Percentiles rank a stretch among this genome's conserved stretches.
These are phyloP conservation scores for Drosophila dunni DNA, from an alignment of 1,140 invertebrate species.

Conservation along the genomic window DNA sequence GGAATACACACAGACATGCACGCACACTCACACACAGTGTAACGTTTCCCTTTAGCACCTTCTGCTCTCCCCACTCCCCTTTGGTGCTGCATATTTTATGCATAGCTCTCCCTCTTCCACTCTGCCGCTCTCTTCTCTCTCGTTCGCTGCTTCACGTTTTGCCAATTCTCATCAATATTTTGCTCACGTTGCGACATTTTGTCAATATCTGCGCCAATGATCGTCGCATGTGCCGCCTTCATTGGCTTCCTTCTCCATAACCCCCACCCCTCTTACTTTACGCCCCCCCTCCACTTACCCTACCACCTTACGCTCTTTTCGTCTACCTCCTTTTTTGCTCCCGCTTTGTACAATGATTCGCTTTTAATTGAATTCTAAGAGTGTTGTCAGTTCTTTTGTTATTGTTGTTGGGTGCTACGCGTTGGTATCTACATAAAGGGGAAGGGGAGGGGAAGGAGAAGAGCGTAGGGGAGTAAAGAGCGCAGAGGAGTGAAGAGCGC, in stretches of 20 bases:
- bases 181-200: conserved; percentile 82
- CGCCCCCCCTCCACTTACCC: background rate
- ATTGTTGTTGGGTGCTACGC: conserved; percentile 58
- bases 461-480: background rate
- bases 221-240: conserved; percentile 53
- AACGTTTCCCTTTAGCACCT: background rate
- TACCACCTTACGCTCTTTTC: background rate
- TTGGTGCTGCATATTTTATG: conserved; percentile 40
- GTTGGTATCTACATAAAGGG: conserved; percentile 64
- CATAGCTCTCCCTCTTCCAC: conserved; percentile 19
- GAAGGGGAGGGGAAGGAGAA: background rate
- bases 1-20: conserved; percentile 34
- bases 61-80: background rate
- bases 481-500: background rate
- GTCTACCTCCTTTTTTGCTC: background rate
- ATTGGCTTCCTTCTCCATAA: background rate
- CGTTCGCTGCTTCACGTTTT: conserved; percentile 17
- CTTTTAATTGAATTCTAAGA: conserved; percentile 83
- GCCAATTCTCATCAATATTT: conserved; percentile 80
- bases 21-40: too few relatives aligned
- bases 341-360: conserved; percentile 66
- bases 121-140: background rate
- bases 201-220: conserved; percentile 83
- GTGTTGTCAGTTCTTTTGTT: conserved; percentile 67
- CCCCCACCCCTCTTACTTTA: background rate